Conservation (phyloP, 2,888 invertebrate genomes). For the Disparrhopalites patrizii region DNA sequence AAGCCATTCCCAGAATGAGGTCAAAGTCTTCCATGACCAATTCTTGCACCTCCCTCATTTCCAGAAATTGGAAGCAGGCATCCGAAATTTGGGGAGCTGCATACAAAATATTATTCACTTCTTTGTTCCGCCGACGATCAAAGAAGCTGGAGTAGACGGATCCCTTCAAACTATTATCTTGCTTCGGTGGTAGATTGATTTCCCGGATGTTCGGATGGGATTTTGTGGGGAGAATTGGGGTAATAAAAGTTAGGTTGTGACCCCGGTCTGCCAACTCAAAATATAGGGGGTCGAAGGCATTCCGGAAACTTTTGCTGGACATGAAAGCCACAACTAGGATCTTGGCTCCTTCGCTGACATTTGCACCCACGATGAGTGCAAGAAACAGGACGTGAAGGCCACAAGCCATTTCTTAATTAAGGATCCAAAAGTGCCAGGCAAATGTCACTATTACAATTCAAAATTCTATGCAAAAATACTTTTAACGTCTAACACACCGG, state of each 20-base stretch:
- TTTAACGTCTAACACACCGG: too few species aligned
- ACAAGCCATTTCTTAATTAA: too few species aligned
- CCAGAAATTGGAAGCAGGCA: neutral
- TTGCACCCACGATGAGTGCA: too few species aligned
- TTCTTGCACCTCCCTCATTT: neutral
- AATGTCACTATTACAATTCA: too few species aligned
- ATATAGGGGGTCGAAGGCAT: neutral
- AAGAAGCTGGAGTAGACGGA: too few species aligned
- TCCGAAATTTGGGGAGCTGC: neutral
- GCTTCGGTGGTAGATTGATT: neutral
- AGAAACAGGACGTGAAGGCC: too few species aligned
- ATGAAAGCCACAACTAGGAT: neutral
- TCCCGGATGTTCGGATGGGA: neutral
- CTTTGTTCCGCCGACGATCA: neutral
- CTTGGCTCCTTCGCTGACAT: too few species aligned
- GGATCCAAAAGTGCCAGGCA: too few species aligned
- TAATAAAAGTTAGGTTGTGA: neutral
- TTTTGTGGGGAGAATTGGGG: neutral
- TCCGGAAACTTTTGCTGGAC: neutral
- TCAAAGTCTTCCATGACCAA: neutral
- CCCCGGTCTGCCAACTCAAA: constrained; percentile 3
- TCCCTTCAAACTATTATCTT: too few species aligned
- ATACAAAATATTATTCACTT: neutral
- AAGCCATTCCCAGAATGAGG: neutral
- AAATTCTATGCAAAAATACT: too few species aligned